Percentiles rank a stretch among this genome's conserved stretches.
phyloP scores from a whole-genome alignment of 2,888 invertebrate species.

The Notodonta dromedarius region DNA sequence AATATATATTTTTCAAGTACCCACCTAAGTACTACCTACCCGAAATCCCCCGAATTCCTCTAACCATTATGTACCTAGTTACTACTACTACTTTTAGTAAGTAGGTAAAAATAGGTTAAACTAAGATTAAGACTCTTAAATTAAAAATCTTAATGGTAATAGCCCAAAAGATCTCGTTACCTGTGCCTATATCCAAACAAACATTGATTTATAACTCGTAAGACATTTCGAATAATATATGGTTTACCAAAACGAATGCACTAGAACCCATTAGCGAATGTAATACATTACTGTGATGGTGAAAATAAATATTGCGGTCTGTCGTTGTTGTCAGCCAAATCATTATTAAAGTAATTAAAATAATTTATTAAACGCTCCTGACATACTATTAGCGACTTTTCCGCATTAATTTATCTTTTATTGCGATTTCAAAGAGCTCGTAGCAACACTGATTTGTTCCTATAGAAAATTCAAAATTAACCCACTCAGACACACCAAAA shows the following conservation, averaged over 20 bases:
- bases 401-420: slow-evolving; percentile 6
- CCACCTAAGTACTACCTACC: no score
- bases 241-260: slow-evolving; percentile 18
- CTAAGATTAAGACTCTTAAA: background rate
- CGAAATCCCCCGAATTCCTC: no score
- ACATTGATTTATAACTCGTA: background rate
- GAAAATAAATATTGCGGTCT: slow-evolving; percentile 15
- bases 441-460: slow-evolving; percentile 3
- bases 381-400: slow-evolving; percentile 1
- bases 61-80: no score
- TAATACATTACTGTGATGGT: slow-evolving; percentile 18
- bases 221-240: slow-evolving; percentile 6
- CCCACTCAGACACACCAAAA: slow-evolving; percentile 4
- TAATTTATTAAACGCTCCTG: slow-evolving; percentile 10
- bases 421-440: slow-evolving; percentile 1
- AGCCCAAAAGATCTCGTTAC: background rate
- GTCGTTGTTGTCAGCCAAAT: slow-evolving; percentile 15
- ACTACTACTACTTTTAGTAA: no score
- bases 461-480: slow-evolving; percentile 4
- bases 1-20: no score
- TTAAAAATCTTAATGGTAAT: slow-evolving; percentile 1
- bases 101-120: background rate
- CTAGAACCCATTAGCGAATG: slow-evolving; percentile 28
- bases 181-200: background rate
- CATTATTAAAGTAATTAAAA: slow-evolving; percentile 15